phyloP scores from a whole-genome alignment of 2,888 invertebrate species.

The Parascotia fuliginaria region DNA sequence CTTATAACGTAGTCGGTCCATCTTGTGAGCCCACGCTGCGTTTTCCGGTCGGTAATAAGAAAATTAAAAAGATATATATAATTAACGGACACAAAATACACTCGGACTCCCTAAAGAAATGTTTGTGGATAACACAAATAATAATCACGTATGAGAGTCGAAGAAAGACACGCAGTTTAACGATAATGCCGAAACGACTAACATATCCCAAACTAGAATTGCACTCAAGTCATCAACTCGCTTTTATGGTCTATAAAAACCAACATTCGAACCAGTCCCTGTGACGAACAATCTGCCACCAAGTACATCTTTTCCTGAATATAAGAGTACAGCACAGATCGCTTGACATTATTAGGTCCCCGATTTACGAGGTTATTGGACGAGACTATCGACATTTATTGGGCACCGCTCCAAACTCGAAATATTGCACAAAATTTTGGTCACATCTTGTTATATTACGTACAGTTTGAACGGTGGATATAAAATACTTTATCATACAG shows the following conservation, averaged over 20 bases:
- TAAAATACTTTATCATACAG: background rate
- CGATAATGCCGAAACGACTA: background rate
- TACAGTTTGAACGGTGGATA: background rate
- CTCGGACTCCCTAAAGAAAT: no score
- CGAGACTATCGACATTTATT: slow-evolving; percentile 17
- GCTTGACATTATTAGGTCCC: slow-evolving; percentile 12
- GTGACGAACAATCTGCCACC: background rate
- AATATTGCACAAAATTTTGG: slow-evolving; percentile 5
- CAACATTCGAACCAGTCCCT: background rate
- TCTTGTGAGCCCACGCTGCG: no score
- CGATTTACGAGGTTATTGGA: slow-evolving; percentile 12
- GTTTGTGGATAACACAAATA: no score
- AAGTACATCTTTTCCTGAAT: slow-evolving; percentile 3
- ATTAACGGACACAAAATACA: no score
- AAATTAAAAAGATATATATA: no score
- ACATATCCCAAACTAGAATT: background rate
- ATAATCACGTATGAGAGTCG: no score
- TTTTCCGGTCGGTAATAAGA: no score
- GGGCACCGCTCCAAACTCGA: slow-evolving; percentile 10
- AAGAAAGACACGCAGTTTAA: no score
- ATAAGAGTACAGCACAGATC: slow-evolving; percentile 8
- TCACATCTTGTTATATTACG: slow-evolving; percentile 1
- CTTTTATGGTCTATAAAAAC: background rate
- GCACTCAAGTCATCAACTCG: background rate
- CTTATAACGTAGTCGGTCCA: no score